A percentile compares a stretch with the other conserved stretches of the same genome.
These are phyloP conservation scores for Pogonomyrmex barbatus DNA, from an alignment of 1,140 invertebrate genomes.

Conservation along the genomic window DNA sequence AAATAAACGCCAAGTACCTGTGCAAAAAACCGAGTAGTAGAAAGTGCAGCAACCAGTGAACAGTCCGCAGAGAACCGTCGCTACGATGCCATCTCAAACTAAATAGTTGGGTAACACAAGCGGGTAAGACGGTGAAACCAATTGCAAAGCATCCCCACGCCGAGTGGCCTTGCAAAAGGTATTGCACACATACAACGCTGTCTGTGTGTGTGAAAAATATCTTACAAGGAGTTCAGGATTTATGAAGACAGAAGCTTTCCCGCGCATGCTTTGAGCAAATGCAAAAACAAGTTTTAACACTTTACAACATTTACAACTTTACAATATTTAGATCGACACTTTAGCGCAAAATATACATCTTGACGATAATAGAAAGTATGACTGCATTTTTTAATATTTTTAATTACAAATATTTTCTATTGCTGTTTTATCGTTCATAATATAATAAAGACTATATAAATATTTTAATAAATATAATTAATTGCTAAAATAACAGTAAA, in stretches of 20 bases:
- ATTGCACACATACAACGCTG: constrained; percentile 81
- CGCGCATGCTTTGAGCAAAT: constrained; percentile 25
- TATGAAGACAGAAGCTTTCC: constrained; percentile 44
- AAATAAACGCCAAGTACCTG: constrained; percentile 78
- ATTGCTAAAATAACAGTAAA: background rate
- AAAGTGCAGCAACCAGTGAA: constrained; percentile 82
- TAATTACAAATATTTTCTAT: background rate
- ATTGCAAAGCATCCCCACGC: constrained; percentile 84
- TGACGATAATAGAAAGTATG: background rate
- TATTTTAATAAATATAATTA: background rate
- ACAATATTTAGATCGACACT: background rate
- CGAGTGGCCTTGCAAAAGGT: constrained; percentile 81
- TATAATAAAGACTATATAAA: background rate
- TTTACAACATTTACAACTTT: background rate
- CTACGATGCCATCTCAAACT: constrained; percentile 84
- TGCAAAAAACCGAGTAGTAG: constrained; percentile 83
- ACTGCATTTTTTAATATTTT: too few relatives aligned
- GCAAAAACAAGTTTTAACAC: background rate
- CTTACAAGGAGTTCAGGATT: constrained; percentile 13
- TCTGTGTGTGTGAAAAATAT: constrained; percentile 80
- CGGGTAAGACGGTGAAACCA: constrained; percentile 82
- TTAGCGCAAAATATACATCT: background rate
- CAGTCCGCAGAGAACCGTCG: constrained; percentile 77
- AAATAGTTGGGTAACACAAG: constrained; percentile 83
- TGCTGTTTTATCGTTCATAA: background rate